Evolutionary conservation across 2,888 invertebrate species (phyloP), one percentile per base, ranked within the genome.

Genomic region (Meloe dianella): DNA sequence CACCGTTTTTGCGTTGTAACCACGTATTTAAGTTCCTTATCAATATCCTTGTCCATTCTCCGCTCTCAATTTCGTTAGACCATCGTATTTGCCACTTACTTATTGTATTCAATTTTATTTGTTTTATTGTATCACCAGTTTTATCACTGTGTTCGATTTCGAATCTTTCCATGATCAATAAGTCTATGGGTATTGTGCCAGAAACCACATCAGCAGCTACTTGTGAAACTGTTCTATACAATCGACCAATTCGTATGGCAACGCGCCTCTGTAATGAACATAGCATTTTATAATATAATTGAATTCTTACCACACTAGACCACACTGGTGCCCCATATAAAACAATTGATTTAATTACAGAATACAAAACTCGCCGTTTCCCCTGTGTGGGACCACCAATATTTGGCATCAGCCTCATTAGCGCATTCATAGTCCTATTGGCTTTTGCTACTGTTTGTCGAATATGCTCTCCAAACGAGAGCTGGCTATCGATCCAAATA

Each of bases 291-390:
- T 14, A 12, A 27, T 61, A 24, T 20, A 20, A 9, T 17, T 22
- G 27, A 7, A 24, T 20, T 12, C 24, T 22, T 5, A 61, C 6
- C 1, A 24, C 41, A 4, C 12, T n/a, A 5, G n/a, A 10, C 61
- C 61, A 9, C 8, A 60, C 22, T 17, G 35, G 35, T 2, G 60
- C 60, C 20, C 41, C 41, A 29, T 61, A 61, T 20, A 61, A 3
- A 8, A 41, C 22, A 10, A 41, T 61, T 1, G 61, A 61, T 12
- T 22, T 20, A 3, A 29, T 24, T 0, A 61, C 61, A 1, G 38
- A 17, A 10, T 17, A 22, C 5, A 61, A 12, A 12, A 61, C 8
- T 41, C 24, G 2, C n/a, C 61, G 2, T 10, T 41, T 61, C 24
- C 12, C n/a, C 0, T 20, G 20, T 6, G 0, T 0, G 1, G 61